Conservation (phyloP, 2,113 vertebrate genomes). For the Solea solea region DNA sequence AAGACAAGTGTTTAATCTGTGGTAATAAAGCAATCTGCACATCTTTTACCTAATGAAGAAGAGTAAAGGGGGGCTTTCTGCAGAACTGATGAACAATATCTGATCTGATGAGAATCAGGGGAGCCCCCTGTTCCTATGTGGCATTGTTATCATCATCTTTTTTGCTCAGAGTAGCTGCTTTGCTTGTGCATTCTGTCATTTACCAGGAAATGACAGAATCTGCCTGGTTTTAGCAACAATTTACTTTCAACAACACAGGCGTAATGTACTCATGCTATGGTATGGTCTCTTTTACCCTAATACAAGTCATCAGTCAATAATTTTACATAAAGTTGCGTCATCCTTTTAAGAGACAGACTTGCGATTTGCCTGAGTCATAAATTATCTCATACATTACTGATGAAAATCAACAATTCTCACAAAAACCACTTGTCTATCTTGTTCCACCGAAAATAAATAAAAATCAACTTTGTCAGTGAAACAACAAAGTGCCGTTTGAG, state of each 20-base stretch:
- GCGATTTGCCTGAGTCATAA: no score
- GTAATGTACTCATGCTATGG: no score
- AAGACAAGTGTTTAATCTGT: constrained; percentile 6
- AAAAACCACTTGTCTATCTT: no score
- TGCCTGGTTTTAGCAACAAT: not conserved
- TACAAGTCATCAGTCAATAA: no score
- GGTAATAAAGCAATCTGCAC: not conserved
- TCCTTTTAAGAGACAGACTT: no score
- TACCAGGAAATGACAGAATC: not conserved
- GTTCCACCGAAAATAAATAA: no score
- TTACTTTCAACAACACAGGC: no score
- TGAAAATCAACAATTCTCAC: no score
- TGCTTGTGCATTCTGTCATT: not conserved
- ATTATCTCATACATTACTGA: no score
- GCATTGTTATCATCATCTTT: not conserved
- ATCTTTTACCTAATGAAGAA: constrained; percentile 14
- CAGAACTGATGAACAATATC: constrained; percentile 19
- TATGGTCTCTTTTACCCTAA: no score
- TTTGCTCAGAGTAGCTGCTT: not conserved
- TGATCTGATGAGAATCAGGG: constrained; percentile 16
- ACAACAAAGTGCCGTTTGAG: constrained; percentile 20
- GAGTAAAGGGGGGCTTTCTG: not conserved
- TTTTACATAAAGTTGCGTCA: no score
- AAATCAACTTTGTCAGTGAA: not conserved
- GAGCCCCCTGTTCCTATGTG: not conserved